A percentile compares a stretch with the other conserved stretches of the same genome.
These are phyloP conservation scores for Globicephala melas DNA, from an alignment of 2,113 vertebrate species.

Conservation along the genomic window DNA sequence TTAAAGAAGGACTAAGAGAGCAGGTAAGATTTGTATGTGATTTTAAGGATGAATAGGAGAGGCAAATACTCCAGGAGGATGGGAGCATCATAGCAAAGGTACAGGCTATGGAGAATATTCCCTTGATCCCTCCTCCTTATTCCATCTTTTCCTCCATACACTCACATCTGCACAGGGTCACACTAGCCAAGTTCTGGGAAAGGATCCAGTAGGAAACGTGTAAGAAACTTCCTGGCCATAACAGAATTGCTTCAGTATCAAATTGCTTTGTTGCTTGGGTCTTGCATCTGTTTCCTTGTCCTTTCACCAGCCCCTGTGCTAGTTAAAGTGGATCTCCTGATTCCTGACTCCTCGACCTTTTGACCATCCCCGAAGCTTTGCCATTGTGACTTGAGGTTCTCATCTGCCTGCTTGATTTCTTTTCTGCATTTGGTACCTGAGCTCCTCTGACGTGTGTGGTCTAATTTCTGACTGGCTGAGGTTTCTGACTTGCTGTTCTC, in stretches of 20 bases:
- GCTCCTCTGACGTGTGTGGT: background rate
- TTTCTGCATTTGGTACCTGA: background rate
- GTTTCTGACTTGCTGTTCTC: background rate
- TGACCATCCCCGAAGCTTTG: background rate
- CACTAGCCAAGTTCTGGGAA: slow-evolving; percentile 53
- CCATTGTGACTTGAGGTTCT: background rate
- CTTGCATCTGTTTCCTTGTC: slow-evolving; percentile 73
- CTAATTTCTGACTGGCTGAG: background rate
- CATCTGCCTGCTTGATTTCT: background rate
- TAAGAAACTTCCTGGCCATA: slow-evolving; percentile 62
- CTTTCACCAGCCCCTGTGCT: slow-evolving; percentile 1
- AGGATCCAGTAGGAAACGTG: slow-evolving; percentile 57
- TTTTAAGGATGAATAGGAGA: background rate
- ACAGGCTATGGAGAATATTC: background rate
- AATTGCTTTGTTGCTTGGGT: slow-evolving; percentile 61
- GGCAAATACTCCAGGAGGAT: background rate
- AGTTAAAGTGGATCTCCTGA: slow-evolving; percentile 36
- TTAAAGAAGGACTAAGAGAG: background rate
- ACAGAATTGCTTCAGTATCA: slow-evolving; percentile 5
- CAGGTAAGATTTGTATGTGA: no score
- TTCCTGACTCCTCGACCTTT: slow-evolving; percentile 54
- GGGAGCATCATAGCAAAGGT: background rate
- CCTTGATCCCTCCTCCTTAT: background rate
- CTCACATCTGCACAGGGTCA: background rate
- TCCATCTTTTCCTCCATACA: background rate